Base-by-base conservation (phyloP, 2,888 invertebrate species). In the Eretmocerus hayati region DNA sequence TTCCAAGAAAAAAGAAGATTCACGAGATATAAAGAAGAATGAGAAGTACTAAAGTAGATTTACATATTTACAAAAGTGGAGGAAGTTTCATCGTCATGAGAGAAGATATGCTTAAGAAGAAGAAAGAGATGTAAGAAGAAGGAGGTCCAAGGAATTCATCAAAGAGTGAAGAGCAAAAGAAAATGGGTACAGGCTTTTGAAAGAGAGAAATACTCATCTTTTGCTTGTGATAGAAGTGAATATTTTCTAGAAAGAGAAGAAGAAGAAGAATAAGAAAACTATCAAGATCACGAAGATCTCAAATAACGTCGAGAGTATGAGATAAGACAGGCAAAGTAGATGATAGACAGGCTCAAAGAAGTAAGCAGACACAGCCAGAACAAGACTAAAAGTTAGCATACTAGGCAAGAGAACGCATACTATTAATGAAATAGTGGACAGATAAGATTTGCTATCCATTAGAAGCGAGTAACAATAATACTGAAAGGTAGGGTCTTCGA, bases 401-500 rank as follows among this genome's bases (percentile, higher is more conserved):
- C 46, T 38, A 11, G 53, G 43, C 22, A 50, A 19, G 9, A 53
- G 46, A n/a, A 50, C 20, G 19, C 32, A 46, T 33, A 32, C n/a
- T 5, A 31, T 37, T 6, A 48, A 46, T 33, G 50, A 48, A 38
- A 46, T 13, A 38, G 18, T 38, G 18, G 32, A 40, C 23, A 30
- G 48, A 41, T 41, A 48, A 48, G 41, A 43, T 48, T 50, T 46
- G 21, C 35, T 43, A 36, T 46, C 46, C 53, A 53, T 53, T 53
- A 33, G 33, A 38, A 48, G 42, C 9, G 45, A 42, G 32, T 43
- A 45, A 41, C 39, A 32, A 47, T 50, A 48, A 55, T 50, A 55
- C 52, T 52, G 49, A 46, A 44, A 54, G 53, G 52, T 48, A 54
- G 53, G 48, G 51, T 46, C 53, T 41, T 38, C 42, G 22, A 50